These are phyloP conservation scores for Cariama cristata DNA, from an alignment of 2,113 vertebrate genomes.

Conservation along the genomic window DNA sequence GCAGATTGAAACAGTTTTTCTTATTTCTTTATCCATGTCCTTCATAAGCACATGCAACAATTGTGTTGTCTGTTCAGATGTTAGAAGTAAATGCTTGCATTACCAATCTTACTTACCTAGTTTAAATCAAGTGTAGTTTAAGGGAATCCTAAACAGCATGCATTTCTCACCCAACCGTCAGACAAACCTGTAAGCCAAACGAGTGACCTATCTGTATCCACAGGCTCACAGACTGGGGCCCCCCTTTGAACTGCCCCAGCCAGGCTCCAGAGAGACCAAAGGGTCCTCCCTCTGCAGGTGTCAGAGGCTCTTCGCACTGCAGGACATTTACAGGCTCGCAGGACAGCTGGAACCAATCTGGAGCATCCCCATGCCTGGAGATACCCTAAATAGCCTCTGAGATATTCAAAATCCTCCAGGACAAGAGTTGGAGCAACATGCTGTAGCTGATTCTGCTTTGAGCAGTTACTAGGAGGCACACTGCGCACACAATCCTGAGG, in stretches of 20 bases:
- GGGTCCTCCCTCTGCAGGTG: accelerated
- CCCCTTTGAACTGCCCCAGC: neutral
- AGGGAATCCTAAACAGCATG: neutral
- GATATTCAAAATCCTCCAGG: neutral
- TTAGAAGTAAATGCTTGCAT: neutral
- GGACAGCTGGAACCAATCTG: accelerated
- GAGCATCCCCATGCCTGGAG: neutral
- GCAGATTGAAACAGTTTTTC: neutral
- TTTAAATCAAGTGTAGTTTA: neutral
- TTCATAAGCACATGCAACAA: neutral
- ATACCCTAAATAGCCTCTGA: neutral
- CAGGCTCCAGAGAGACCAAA: neutral
- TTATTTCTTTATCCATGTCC: neutral
- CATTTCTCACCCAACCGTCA: neutral
- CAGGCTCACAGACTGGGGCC: neutral
- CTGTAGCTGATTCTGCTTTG: neutral
- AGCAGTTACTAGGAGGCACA: neutral
- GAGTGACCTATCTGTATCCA: neutral
- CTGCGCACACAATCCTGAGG: neutral
- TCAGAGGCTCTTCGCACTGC: neutral
- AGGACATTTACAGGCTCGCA: neutral
- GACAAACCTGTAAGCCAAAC: neutral
- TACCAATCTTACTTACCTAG: neutral
- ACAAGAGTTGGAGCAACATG: neutral
- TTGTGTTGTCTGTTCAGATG: neutral